Percentiles rank a stretch among this genome's conserved stretches.
Conservation (phyloP, 2,888 invertebrate species). For the Anoplius nigerrimus region DNA sequence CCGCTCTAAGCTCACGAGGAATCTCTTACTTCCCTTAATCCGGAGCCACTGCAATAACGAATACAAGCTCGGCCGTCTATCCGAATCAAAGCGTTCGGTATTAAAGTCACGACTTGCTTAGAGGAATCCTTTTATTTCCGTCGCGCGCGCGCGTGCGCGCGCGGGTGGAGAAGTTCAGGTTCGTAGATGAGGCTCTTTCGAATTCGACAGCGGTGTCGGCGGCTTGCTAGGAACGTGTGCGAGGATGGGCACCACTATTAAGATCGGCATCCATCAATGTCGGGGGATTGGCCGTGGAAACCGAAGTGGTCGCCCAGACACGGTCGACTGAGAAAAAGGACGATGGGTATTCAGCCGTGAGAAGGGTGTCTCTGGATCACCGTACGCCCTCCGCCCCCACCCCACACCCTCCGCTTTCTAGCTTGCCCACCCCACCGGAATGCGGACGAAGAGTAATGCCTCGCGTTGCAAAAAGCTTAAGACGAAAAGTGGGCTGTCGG, state of each 20-base stretch:
- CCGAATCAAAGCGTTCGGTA: not conserved
- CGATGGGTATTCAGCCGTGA: no score
- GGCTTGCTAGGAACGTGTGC: slow-evolving; percentile 40
- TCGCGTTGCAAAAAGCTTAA: no score
- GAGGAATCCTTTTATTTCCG: slow-evolving; percentile 12
- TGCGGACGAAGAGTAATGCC: no score
- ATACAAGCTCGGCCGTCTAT: not conserved
- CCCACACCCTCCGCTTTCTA: no score
- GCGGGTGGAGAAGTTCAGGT: slow-evolving; percentile 10
- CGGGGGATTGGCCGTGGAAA: slow-evolving; percentile 13
- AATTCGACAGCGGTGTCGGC: slow-evolving; percentile 21
- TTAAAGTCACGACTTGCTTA: slow-evolving; percentile 12
- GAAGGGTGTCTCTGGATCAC: no score
- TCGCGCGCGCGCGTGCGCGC: no score
- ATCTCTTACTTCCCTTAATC: not conserved
- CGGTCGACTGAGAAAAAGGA: no score
- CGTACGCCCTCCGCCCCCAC: no score
- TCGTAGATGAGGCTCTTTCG: not conserved
- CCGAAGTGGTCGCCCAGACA: no score
- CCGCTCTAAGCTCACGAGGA: no score
- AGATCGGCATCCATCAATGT: slow-evolving; percentile 67
- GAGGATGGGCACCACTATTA: slow-evolving; percentile 61
- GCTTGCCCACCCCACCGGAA: no score
- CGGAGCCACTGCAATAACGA: not conserved
- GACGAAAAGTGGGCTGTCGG: no score